Percentiles rank a stretch among this genome's conserved stretches.
phyloP scores from a whole-genome alignment of 2,888 invertebrate species.

The Catocala sponsa region DNA sequence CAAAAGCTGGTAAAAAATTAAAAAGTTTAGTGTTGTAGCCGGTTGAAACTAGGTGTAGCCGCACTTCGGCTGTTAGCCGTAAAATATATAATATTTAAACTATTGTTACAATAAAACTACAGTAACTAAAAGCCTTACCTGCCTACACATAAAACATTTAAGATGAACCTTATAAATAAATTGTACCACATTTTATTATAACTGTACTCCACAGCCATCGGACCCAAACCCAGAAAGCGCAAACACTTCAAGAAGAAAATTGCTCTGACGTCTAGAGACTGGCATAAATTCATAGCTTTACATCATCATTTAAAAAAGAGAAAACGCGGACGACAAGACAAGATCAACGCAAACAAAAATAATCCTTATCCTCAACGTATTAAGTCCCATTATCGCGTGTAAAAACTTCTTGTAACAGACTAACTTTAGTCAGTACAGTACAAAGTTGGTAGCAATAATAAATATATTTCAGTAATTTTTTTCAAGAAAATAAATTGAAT shows the following conservation, averaged over 20 bases:
- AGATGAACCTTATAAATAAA: too few species aligned
- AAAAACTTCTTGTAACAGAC: background rate
- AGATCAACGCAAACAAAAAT: conserved; percentile 26
- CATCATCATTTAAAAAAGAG: conserved; percentile 74
- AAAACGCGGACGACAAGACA: conserved; percentile 53
- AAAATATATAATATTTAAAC: too few species aligned
- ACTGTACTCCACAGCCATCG: conserved; percentile 41
- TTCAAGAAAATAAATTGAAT: conserved; percentile 34
- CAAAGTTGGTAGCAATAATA: conserved; percentile 45
- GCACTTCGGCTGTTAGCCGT: too few species aligned
- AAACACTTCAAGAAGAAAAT: conserved; percentile 73
- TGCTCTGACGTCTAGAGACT: conserved; percentile 68
- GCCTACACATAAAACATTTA: too few species aligned
- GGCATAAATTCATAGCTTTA: conserved; percentile 78
- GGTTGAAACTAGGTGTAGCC: too few species aligned
- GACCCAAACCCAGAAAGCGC: conserved; percentile 45
- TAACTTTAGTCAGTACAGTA: conserved; percentile 44
- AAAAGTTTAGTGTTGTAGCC: too few species aligned
- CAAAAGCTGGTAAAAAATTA: too few species aligned
- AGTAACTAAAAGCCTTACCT: background rate
- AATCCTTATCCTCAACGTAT: conserved; percentile 5
- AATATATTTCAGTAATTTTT: conserved; percentile 48
- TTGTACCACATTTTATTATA: background rate
- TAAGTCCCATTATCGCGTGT: conserved; percentile 21
- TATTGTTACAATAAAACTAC: background rate